Base-by-base conservation (phyloP, 2,888 invertebrate species). In the Apantesis nais region DNA sequence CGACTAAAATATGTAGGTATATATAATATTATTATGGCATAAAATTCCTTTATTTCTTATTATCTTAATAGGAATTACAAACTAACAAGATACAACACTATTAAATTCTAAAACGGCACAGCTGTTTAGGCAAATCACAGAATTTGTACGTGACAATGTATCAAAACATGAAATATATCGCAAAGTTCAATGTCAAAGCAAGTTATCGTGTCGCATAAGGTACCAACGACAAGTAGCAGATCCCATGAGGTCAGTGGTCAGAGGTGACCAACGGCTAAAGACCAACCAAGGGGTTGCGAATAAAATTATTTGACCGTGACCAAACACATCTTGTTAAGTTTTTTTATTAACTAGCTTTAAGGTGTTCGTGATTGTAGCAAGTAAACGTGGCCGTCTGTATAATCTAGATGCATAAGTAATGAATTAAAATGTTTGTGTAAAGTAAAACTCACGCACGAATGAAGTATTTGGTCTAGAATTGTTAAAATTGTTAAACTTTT, bases 211-310 rank as follows among this genome's bases (percentile, higher is more conserved):
- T 44, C 44, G 29, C 34, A 78, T 73, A 82, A 80, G 75, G 75
- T 76, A 67, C 37, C 78, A 85, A 68, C 52, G 78, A 85, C 90
- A 85, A 89, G 89, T 88, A 85, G 86, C 83, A 82, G 82, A 87
- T 93, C 92, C 90, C 92, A 92, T 83, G 88, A 90, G 93, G 93
- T 92, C 89, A 89, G 75, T 85, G 93, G 93, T 90, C 93, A 93
- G 88, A 88, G 94, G 93, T 94, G 93, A 88, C 87, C 91, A 94
- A 93, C 93, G 93, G 92, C 82, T 86, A 80, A 48, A 48, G 48
- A 52, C 48, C 48, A 22, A 72, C 74, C 75, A 83, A 85, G 89
- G 92, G 92, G 93, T 92, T 91, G 93, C 92, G 85, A 92, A 93
- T 92, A 85, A 87, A 85, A 83, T 76, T 82, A 61, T 84, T 88